Evolutionary conservation across 2,113 vertebrate genomes (phyloP).

Genomic region (Ondatra zibethicus): DNA sequence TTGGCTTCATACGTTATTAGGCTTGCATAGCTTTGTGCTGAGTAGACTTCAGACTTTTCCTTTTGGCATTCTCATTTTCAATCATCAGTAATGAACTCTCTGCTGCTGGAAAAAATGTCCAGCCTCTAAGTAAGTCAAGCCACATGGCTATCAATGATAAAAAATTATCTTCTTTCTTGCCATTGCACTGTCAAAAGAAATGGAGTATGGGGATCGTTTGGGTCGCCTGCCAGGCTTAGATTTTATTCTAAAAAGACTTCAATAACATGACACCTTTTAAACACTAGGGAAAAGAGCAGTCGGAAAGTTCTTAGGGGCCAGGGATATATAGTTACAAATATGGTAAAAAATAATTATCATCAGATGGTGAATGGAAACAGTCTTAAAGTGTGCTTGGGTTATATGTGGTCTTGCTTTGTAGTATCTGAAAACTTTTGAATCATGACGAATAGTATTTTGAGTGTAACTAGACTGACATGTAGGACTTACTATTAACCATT

Average conservation of each 20-base stretch:
- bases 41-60: neutral
- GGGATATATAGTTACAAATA: neutral
- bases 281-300: neutral
- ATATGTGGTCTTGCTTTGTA: accelerated
- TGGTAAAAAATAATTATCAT: neutral
- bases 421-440: neutral
- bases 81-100: neutral
- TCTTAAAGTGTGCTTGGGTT: neutral
- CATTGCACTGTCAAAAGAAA: neutral
- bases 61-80: neutral
- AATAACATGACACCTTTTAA: neutral
- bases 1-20: neutral
- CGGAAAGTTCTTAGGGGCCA: neutral
- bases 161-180: neutral
- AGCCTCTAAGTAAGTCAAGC: neutral
- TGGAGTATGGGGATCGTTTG: neutral
- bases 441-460: neutral
- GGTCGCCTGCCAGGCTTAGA: neutral
- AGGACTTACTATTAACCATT: neutral
- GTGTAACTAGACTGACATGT: neutral
- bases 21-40: neutral
- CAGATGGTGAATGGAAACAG: neutral
- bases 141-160: neutral
- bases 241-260: constrained; percentile 27
- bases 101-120: neutral